Evolutionary conservation across 1,140 invertebrate species (phyloP).

Genomic region (Cherax destructor): DNA sequence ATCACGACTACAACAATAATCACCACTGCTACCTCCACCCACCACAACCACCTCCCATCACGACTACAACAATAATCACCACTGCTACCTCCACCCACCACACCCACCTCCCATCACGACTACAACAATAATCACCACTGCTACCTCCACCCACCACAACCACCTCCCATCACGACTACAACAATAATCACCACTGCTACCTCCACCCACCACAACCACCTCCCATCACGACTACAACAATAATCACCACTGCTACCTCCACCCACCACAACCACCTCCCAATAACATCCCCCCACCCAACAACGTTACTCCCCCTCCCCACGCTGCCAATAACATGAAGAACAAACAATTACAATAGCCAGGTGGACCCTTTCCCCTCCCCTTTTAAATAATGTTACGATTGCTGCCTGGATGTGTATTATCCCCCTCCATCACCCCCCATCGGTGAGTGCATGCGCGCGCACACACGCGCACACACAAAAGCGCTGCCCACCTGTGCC

Average conservation of each 20-base stretch:
- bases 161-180: no score
- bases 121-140: no score
- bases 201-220: no score
- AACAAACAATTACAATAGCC: not conserved
- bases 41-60: no score
- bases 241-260: no score
- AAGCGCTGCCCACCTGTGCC: conserved; percentile 4
- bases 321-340: not conserved
- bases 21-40: not conserved
- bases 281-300: no score
- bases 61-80: no score
- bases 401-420: not conserved
- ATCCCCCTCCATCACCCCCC: not conserved
- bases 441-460: not conserved
- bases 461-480: not conserved
- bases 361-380: not conserved
- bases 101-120: no score
- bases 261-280: no score
- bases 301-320: not conserved
- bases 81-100: no score
- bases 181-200: no score
- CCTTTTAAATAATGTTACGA: conserved; percentile 21
- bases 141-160: no score
- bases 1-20: not conserved
- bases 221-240: not conserved